These are phyloP conservation scores for Acrocephalus kingi DNA, from an alignment of 2,113 vertebrate genomes.

Conservation along the genomic window DNA sequence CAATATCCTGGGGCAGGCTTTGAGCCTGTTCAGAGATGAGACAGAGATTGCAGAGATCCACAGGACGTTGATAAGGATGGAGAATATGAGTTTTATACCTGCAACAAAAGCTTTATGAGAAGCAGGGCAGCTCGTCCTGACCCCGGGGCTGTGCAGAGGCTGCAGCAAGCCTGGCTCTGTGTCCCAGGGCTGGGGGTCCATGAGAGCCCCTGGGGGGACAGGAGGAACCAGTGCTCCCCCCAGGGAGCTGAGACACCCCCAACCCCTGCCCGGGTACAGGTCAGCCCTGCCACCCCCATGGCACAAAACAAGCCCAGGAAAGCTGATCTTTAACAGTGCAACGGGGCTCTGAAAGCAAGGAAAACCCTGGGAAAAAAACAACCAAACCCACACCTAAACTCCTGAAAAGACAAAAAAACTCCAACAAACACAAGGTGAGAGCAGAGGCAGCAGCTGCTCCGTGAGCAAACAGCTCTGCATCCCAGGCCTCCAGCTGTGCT, in stretches of 20 bases:
- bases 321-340: neutral
- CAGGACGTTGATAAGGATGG: neutral
- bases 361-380: neutral
- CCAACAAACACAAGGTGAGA: neutral
- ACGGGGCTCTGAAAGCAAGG: neutral
- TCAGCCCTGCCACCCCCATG: neutral
- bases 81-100: neutral
- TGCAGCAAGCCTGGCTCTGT: neutral
- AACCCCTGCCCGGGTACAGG: rapidly evolving
- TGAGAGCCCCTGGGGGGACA: neutral
- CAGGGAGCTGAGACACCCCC: neutral
- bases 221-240: rapidly evolving
- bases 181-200: neutral
- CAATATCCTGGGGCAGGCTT: conserved; percentile 33
- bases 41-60: neutral
- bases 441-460: neutral
- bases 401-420: neutral
- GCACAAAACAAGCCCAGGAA: neutral
- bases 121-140: neutral
- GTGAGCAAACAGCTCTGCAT: neutral
- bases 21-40: neutral
- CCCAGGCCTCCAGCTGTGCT: neutral
- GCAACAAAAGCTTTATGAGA: neutral
- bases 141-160: neutral
- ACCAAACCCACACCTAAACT: neutral